Evolutionary conservation across 2,113 vertebrate species (phyloP).

Genomic region (Spermophilus dauricus): DNA sequence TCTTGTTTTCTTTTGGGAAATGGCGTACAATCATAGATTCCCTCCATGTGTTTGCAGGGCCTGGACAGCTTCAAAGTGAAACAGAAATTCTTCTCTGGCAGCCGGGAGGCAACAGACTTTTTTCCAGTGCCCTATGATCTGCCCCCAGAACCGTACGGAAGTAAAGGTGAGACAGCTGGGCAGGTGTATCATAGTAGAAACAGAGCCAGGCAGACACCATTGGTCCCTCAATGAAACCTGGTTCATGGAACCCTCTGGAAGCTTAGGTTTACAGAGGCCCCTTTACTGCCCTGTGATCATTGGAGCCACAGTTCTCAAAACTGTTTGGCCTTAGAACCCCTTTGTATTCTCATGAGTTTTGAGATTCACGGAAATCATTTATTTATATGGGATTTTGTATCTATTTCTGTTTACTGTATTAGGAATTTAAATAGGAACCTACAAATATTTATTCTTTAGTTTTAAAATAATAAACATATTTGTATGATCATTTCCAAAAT

Average conservation of each 20-base stretch:
- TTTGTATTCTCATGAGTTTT: not conserved
- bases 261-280: not conserved
- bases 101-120: slow-evolving; percentile 80
- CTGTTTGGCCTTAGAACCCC: not conserved
- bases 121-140: slow-evolving; percentile 98
- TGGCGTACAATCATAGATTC: not conserved
- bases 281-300: not conserved
- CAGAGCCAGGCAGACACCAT: rapidly evolving
- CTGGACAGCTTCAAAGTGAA: slow-evolving; percentile 90
- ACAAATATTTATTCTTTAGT: not conserved
- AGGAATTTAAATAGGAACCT: not conserved
- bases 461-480: slow-evolving; percentile 4
- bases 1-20: not conserved
- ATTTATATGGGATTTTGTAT: rapidly evolving
- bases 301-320: not conserved
- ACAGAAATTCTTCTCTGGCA: slow-evolving; percentile 87
- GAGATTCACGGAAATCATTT: not conserved
- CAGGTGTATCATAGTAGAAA: rapidly evolving
- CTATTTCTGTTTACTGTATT: not conserved
- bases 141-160: slow-evolving; percentile 93
- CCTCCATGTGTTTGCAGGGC: slow-evolving; percentile 80
- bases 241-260: not conserved
- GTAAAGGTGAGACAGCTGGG: slow-evolving; percentile 90
- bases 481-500: not conserved
- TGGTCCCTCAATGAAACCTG: not conserved